Base-by-base conservation (phyloP, 1,140 invertebrate species). In the Hormaphis cornu region DNA sequence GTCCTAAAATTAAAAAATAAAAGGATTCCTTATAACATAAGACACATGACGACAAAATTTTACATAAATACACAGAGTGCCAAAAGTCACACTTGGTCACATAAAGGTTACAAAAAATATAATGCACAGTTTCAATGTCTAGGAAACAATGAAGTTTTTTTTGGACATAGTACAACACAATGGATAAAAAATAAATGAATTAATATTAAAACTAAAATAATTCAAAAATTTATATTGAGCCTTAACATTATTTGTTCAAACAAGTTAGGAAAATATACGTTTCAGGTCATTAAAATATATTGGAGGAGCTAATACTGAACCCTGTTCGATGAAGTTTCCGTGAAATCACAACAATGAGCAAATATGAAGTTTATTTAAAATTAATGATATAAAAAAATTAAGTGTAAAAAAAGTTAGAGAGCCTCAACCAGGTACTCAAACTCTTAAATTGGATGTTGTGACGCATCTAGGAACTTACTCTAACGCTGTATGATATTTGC, bases 401-500 rank as follows among this genome's bases (percentile, higher is more conserved):
- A 66, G 50, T 50, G 7, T 48, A 66, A 63, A 66, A n/a, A 63
- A 66, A 66, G 61, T 66, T 48, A 66, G 61, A 66, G 61, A 63
- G 59, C 59, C 7, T 66, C 20, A n/a, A 46, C 14, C n/a, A 48
- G 35, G 44, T 66, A 16, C 44, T 66, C 26, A 22, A 50, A 66
- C 61, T 48, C 50, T 50, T 33, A 48, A 7, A 50, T 30, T 66
- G 44, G 61, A 66, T 50, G 61, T 66, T 50, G 44, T 66, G 44
- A 66, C 42, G 61, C 44, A 66, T 50, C 61, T 66, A 66, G 61
- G 61, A 66, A 66, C 61, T 66, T 66, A 66, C 44, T 66, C 61
- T 66, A 66, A 33, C 24, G 61, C 59, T 9, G 80, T 79, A 78
- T 89, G 87, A 79, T 90, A 87, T 75, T 89, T 87, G 66, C 88